Evolutionary conservation across 2,888 invertebrate species (phyloP), one percentile per base, ranked within the genome.

Genomic region (Creontiades dilutus): DNA sequence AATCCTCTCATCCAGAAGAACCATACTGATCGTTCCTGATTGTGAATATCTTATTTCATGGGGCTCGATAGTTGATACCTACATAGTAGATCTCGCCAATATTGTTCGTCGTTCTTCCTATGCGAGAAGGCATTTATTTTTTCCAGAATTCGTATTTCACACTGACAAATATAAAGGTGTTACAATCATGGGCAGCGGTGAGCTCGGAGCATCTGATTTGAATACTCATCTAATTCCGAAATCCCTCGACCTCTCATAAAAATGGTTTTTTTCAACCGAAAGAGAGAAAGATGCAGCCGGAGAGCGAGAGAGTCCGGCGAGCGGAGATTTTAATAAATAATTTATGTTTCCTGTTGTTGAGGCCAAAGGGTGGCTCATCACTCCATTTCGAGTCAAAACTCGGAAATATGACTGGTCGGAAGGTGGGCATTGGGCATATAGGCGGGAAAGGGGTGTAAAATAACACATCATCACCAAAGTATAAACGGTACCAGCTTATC

Each of bases 381-480:
- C 88, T 88, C 88, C 78, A 88, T 88, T 88, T 52, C 47, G 88
- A 88, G 88, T 88, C 88, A 88, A 88, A 86, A 75, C 86, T 75
- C 86, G 27, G 76, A 76, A 78, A 88, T 47, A 61, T 37, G 80
- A 37, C 52, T 47, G 61, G 46, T 28, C 75, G 47, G 48, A 47
- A 85, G 57, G 85, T 61, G 61, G 57, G 68, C 37, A 37, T 37
- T 37, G 37, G 37, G 37, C 37, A 37, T 37, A 37, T 37, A 37
- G 37, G 37, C 37, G 37, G 37, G 37, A 37, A 37, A 75, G 61
- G n/a, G 52, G 76, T 27, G 88, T 80, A 88, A 88, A 88, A 88
- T 88, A 88, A 88, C 88, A 88, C 88, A 88, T 88, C 88, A 88
- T 88, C 88, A 88, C 88, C 76, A 68, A 88, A 78, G 78, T 78